Percentiles rank a stretch among this genome's conserved stretches.
phyloP scores from a whole-genome alignment of 2,113 vertebrate species.

The Mastomys natalensis region DNA sequence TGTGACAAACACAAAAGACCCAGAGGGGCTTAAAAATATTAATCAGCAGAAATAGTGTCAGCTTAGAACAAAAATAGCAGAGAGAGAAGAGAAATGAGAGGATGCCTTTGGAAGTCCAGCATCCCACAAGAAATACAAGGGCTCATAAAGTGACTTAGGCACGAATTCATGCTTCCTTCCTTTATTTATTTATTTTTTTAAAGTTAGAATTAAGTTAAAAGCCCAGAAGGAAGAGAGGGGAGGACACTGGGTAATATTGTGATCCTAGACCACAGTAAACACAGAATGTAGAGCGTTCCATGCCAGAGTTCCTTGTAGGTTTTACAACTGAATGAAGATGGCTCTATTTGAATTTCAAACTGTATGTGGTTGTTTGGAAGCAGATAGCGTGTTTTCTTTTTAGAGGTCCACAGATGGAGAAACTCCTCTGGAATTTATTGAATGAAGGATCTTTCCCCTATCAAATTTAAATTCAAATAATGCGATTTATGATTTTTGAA shows the following conservation, averaged over 20 bases:
- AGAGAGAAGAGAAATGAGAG: background rate
- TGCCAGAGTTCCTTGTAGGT: background rate
- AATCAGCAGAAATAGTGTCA: background rate
- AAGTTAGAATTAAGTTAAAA: background rate
- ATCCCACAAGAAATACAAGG: background rate
- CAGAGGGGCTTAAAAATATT: background rate
- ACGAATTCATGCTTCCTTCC: background rate
- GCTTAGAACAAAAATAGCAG: background rate
- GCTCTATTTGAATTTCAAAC: background rate
- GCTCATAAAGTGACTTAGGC: background rate
- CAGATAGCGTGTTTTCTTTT: background rate
- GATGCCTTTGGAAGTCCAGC: background rate
- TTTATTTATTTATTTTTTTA: too few species aligned
- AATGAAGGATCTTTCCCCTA: background rate
- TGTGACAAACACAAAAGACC: background rate
- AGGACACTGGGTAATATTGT: background rate
- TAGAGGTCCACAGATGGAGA: background rate
- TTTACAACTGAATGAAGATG: background rate
- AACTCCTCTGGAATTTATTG: background rate
- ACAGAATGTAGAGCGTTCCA: background rate
- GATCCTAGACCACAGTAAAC: fast-evolving
- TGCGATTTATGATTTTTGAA: background rate
- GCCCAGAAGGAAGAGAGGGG: background rate
- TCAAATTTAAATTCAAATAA: background rate
- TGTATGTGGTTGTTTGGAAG: background rate